These are phyloP conservation scores for Kryptolebias ocellatus DNA, from an alignment of 2,797 vertebrate species.

Conservation along the genomic window DNA sequence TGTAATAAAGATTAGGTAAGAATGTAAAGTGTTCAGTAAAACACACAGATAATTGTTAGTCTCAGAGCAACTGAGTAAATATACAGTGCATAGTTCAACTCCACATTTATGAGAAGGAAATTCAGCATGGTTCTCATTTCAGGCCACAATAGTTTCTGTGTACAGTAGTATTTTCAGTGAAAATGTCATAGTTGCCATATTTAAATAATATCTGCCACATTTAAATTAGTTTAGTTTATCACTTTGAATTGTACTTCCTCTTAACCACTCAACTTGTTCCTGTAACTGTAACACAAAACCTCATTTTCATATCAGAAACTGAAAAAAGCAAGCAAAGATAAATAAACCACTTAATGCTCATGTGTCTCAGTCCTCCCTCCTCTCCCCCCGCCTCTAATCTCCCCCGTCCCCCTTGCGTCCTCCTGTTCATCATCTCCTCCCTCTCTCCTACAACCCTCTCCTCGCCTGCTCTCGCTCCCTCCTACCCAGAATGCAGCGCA, in stretches of 20 bases:
- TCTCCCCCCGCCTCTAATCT: constrained; percentile 30
- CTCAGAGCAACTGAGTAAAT: not conserved
- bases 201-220: not conserved
- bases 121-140: not conserved
- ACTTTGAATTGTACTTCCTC: constrained; percentile 11
- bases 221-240: not conserved
- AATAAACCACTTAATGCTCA: not conserved
- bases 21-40: constrained; percentile 18
- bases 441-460: constrained; percentile 13
- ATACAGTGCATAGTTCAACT: too few relatives aligned
- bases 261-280: not conserved
- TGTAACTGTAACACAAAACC: not conserved
- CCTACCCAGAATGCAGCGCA: constrained; percentile 78
- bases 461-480: constrained; percentile 37
- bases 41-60: not conserved
- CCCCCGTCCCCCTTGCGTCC: constrained; percentile 26
- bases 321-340: not conserved
- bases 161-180: too few relatives aligned
- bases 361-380: not conserved
- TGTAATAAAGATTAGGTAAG: constrained; percentile 10
- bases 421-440: not conserved
- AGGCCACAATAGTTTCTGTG: too few relatives aligned
- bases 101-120: too few relatives aligned
- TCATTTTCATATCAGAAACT: not conserved
- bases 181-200: too few relatives aligned